Percentiles rank a stretch among this genome's conserved stretches.
These are phyloP conservation scores for Lochmaea capreae DNA, from an alignment of 2,888 invertebrate genomes.

Conservation along the genomic window DNA sequence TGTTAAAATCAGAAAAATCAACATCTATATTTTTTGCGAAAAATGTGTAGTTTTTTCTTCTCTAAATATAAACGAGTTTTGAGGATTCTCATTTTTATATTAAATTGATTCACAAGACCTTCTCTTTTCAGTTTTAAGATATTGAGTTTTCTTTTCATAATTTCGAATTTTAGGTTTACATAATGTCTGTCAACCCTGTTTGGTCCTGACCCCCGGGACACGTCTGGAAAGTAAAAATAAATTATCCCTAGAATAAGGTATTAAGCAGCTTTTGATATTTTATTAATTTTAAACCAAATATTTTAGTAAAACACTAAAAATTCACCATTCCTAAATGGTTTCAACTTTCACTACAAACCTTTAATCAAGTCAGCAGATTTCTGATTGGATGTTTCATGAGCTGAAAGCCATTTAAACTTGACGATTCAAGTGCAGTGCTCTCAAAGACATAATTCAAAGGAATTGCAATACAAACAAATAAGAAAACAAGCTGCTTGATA, in stretches of 20 bases:
- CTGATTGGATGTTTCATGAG: no score
- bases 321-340: no score
- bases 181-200: slow-evolving; percentile 2
- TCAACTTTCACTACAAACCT: no score
- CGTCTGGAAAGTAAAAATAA: not conserved
- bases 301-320: no score
- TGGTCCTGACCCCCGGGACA: not conserved
- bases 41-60: slow-evolving; percentile 14
- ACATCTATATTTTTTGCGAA: slow-evolving; percentile 25
- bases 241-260: not conserved
- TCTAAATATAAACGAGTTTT: slow-evolving; percentile 17
- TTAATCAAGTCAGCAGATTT: no score
- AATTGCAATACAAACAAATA: no score
- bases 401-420: no score
- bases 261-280: no score
- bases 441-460: no score
- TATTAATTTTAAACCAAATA: no score
- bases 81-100: slow-evolving; percentile 19
- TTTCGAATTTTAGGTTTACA: slow-evolving; percentile 14
- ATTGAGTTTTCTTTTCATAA: slow-evolving; percentile 23
- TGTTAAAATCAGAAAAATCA: not conserved
- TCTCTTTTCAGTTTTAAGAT: slow-evolving; percentile 18
- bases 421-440: no score
- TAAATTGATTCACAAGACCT: slow-evolving; percentile 11
- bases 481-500: no score